Evolutionary conservation across 2,888 invertebrate genomes (phyloP).

Genomic region (Lasioglossum malachurum): DNA sequence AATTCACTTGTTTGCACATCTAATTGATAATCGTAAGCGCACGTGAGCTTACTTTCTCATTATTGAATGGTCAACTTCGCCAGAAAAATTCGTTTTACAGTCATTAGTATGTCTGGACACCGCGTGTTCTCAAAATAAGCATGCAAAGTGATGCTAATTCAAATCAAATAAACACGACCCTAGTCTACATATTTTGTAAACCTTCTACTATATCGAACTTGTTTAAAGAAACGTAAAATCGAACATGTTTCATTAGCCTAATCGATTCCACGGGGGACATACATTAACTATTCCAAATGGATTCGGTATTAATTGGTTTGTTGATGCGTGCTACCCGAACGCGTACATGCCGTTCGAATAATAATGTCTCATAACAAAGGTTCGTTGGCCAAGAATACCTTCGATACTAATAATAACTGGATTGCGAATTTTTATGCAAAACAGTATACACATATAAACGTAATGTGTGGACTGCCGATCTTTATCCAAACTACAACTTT

Average conservation of each 20-base stretch:
- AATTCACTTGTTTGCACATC: not conserved
- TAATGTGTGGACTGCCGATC: too few relatives aligned
- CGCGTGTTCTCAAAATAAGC: not conserved
- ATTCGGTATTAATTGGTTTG: conserved; percentile 55
- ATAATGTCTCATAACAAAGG: conserved; percentile 44
- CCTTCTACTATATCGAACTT: not conserved
- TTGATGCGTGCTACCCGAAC: conserved; percentile 39
- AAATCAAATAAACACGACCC: not conserved
- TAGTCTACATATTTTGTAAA: not conserved
- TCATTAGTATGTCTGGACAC: conserved; percentile 11
- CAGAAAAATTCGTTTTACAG: not conserved
- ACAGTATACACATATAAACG: not conserved
- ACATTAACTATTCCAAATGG: conserved; percentile 50
- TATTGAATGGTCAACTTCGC: not conserved
- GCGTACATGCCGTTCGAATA: conserved; percentile 44
- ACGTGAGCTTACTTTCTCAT: not conserved
- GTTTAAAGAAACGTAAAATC: not conserved
- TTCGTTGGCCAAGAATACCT: conserved; percentile 10
- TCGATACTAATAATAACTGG: not conserved
- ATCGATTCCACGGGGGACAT: not conserved
- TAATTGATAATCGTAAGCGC: not conserved
- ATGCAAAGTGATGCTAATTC: not conserved
- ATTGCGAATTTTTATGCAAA: not conserved
- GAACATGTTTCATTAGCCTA: not conserved
- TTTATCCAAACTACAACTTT: too few relatives aligned